These are phyloP conservation scores for Caenorhabditis sp. DNA, from an alignment of 2,888 invertebrate species.

Conservation along the genomic window DNA sequence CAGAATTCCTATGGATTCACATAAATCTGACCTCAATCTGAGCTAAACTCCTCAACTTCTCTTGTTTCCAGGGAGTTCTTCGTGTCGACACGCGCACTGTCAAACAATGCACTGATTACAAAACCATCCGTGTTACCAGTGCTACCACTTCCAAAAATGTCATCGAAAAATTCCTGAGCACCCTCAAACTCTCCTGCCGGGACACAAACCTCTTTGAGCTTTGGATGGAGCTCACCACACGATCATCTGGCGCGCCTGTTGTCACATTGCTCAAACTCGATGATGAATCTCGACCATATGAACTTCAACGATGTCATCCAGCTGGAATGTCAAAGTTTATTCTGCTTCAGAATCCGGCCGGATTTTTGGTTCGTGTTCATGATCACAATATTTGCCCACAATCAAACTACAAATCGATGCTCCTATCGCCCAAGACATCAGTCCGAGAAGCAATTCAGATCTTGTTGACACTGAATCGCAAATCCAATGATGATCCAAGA, in stretches of 20 bases:
- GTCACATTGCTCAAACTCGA: conserved; percentile 75
- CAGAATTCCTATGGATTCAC: too few relatives aligned
- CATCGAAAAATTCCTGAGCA: conserved; percentile 83
- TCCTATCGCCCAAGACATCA: conserved; percentile 58
- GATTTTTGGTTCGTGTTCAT: conserved; percentile 89
- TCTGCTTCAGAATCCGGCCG: conserved; percentile 82
- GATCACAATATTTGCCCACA: conserved; percentile 19
- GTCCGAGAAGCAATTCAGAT: conserved; percentile 52
- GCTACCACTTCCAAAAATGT: conserved; percentile 84
- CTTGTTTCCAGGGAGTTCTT: conserved; percentile 81
- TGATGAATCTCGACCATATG: conserved; percentile 87
- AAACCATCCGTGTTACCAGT: conserved; percentile 88
- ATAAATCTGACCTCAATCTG: too few relatives aligned
- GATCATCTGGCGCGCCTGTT: conserved; percentile 38
- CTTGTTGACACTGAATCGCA: conserved; percentile 56
- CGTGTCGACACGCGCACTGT: conserved; percentile 89
- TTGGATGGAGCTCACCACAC: conserved; percentile 78
- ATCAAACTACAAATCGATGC: conserved; percentile 67
- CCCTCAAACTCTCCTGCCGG: conserved; percentile 75
- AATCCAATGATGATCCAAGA: conserved; percentile 24
- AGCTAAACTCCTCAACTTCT: not conserved
- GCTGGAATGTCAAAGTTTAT: conserved; percentile 87
- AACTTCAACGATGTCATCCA: conserved; percentile 90
- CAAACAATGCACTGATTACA: conserved; percentile 92
- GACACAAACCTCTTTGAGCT: conserved; percentile 91